Evolutionary conservation across 2,888 invertebrate species (phyloP), one percentile per base, ranked within the genome.

Genomic region (Antitype chi): DNA sequence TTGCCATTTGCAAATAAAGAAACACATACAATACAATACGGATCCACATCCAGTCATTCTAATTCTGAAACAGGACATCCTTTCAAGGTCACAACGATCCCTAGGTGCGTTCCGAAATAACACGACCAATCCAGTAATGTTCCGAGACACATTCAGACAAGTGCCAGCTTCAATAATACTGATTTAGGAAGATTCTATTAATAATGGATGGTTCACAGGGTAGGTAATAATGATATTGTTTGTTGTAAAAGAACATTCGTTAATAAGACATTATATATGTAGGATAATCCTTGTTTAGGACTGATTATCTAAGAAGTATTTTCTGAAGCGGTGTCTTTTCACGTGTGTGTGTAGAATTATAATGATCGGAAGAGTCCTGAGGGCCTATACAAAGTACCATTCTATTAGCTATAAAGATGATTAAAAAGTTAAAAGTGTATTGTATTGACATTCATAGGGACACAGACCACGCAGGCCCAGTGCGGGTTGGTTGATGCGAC

Each of bases 51-150:
- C 70, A 89, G 86, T 55, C 49, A 74, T 60, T 66, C 49, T 87
- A 82, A 72, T 43, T 87, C 87, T 15, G 8, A 4, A 62, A 68
- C 47, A 76, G 68, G 72, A 75, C 85, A 88, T 85, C 84, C 89
- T 89, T 87, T 77, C 88, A 91, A 91, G 89, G 91, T 89, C 89
- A 88, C 77, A 60, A 32, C 76, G 49, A 43, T 78, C 80, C 79
- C 80, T 74, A 64, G 82, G 85, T 85, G 87, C 82, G 79, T 81
- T 85, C 82, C 72, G 80, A 74, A 81, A 70, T 82, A 67, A 76
- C 76, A 82, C 80, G 68, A 70, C 20, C 60, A 70, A 70, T 78
- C 73, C 63, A 43, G 66, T 78, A 66, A 71, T 52, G 55, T 75
- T 74, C 66, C 25, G 17, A 64, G 75, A 86, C 47, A 76, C 20